Conservation (phyloP, 1,140 invertebrate genomes). For the Leptoteleia sp. region DNA sequence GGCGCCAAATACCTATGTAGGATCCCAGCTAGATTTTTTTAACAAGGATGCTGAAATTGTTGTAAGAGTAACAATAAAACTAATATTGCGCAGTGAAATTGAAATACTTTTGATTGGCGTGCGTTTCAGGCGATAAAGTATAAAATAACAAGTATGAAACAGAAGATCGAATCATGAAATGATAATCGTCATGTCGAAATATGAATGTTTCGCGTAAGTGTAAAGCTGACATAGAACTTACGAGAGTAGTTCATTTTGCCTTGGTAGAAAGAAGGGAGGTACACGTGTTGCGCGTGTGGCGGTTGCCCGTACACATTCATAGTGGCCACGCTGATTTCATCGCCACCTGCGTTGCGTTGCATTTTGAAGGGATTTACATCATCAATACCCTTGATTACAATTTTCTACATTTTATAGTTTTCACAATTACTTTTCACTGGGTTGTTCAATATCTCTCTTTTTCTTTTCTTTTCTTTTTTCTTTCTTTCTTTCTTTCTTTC, state of each 20-base stretch:
- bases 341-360: constrained; percentile 82
- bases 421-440: constrained; percentile 21
- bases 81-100: too few relatives aligned
- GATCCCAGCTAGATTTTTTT: too few relatives aligned
- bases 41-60: too few relatives aligned
- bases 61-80: too few relatives aligned
- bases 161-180: too few relatives aligned
- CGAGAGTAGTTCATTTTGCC: constrained; percentile 88
- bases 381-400: constrained; percentile 72
- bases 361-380: constrained; percentile 75
- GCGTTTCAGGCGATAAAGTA: too few relatives aligned
- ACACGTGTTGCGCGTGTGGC: constrained; percentile 88
- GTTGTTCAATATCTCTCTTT: constrained; percentile 23
- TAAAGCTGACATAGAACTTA: constrained; percentile 86
- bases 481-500: too few relatives aligned
- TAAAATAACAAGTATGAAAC: too few relatives aligned
- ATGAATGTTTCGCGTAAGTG: too few relatives aligned
- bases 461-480: not conserved
- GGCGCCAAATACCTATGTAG: too few relatives aligned
- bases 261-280: constrained; percentile 89
- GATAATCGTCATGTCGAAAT: too few relatives aligned
- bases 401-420: constrained; percentile 58
- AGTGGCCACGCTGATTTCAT: constrained; percentile 86
- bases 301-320: constrained; percentile 86
- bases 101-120: too few relatives aligned